A percentile compares a stretch with the other conserved stretches of the same genome.
phyloP scores from a whole-genome alignment of 2,113 vertebrate species.

The Maylandia zebra region DNA sequence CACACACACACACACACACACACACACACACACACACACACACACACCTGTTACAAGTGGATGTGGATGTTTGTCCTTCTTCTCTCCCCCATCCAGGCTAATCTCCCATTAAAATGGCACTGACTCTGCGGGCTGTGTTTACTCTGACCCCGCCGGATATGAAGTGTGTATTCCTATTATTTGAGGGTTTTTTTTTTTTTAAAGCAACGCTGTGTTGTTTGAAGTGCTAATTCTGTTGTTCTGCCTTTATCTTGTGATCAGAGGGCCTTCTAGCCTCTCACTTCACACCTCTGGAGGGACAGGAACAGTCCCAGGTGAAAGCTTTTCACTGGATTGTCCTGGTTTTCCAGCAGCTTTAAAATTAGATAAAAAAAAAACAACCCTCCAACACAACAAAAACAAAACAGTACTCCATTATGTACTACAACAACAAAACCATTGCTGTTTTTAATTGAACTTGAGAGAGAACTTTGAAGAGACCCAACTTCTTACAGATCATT shows the following conservation, averaged over 20 bases:
- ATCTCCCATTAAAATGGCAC: conserved; percentile 47
- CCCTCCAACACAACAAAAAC: neutral
- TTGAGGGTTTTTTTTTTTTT: neutral
- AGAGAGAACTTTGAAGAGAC: neutral
- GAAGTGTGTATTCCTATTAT: conserved; percentile 34
- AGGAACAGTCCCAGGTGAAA: conserved; percentile 12
- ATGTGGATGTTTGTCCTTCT: conserved; percentile 29
- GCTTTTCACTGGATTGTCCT: conserved; percentile 19
- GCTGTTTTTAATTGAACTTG: neutral
- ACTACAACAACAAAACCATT: neutral
- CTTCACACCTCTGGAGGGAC: conserved; percentile 47
- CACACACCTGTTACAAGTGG: conserved; percentile 6
- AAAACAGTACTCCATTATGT: neutral
- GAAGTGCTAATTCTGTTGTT: conserved; percentile 64
- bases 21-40: neutral
- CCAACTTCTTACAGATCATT: neutral
- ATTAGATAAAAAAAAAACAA: neutral
- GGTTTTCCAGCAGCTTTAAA: neutral
- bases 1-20: neutral
- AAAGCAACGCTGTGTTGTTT: conserved; percentile 36
- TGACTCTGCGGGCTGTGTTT: conserved; percentile 37
- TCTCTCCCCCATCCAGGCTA: conserved; percentile 13
- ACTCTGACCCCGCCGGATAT: conserved; percentile 39
- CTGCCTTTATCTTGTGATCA: conserved; percentile 56
- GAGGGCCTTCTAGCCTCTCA: conserved; percentile 27